phyloP scores from a whole-genome alignment of 2,113 vertebrate species.

The Callipepla squamata region DNA sequence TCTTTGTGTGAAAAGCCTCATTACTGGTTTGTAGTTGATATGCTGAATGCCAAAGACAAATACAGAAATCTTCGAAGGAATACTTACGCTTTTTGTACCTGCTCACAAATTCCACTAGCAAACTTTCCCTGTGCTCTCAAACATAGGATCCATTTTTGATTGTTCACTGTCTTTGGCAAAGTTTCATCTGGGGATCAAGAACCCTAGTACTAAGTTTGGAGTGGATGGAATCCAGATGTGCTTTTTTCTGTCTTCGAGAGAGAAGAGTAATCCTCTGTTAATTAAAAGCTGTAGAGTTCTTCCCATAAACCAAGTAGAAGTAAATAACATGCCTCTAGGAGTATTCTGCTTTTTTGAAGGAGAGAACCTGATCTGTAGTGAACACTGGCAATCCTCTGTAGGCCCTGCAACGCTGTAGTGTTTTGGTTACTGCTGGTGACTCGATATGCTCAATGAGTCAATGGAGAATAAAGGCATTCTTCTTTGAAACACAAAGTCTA shows the following conservation, averaged over 20 bases:
- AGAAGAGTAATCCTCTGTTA: background rate
- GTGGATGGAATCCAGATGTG: background rate
- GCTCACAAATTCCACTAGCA: background rate
- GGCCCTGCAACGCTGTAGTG: too few species aligned
- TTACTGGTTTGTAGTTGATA: background rate
- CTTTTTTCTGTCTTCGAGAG: background rate
- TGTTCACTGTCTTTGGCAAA: background rate
- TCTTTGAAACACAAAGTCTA: background rate
- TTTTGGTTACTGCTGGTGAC: background rate
- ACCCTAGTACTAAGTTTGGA: background rate
- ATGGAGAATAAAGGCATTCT: background rate
- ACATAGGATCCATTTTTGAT: background rate
- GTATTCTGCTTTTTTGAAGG: background rate
- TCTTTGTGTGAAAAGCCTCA: background rate
- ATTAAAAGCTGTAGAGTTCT: background rate
- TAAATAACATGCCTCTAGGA: background rate
- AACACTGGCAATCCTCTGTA: background rate
- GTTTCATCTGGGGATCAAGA: background rate
- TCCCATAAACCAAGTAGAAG: background rate
- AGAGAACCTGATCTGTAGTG: background rate
- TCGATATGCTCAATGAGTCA: background rate
- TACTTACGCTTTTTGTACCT: background rate
- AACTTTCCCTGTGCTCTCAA: background rate
- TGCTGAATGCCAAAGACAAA: background rate
- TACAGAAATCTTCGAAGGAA: background rate